Evolutionary conservation across 2,797 vertebrate genomes (phyloP).

Genomic region (Prunella strophiata): DNA sequence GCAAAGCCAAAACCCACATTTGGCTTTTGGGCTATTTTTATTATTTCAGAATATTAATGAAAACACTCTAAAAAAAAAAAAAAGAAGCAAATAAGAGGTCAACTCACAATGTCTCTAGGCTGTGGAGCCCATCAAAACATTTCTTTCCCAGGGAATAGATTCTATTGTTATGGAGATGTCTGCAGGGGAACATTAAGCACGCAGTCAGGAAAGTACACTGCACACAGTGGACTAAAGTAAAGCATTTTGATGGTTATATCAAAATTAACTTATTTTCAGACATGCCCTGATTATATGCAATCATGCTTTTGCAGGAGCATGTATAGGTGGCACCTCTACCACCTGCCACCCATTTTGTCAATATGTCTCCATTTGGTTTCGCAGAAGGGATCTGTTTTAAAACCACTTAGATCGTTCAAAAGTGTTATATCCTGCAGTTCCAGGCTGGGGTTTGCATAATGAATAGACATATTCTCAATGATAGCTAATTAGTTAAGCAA

Average conservation of each 20-base stretch:
- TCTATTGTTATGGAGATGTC: slow-evolving; percentile 98
- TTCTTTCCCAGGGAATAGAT: slow-evolving; percentile 94
- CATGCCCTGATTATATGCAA: slow-evolving; percentile 56
- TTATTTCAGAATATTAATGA: slow-evolving; percentile 80
- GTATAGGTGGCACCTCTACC: background rate
- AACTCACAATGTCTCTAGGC: slow-evolving; percentile 90
- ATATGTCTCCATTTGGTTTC: background rate
- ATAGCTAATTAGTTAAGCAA: background rate
- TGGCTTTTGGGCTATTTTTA: slow-evolving; percentile 76
- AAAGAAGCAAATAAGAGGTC: slow-evolving; percentile 80
- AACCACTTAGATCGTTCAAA: background rate
- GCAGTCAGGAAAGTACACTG: slow-evolving; percentile 68
- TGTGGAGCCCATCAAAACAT: slow-evolving; percentile 93
- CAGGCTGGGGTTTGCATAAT: background rate
- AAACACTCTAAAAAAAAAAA: slow-evolving; percentile 64
- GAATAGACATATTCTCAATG: background rate
- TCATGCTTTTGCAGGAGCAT: slow-evolving; percentile 48
- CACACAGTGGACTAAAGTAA: slow-evolving; percentile 45
- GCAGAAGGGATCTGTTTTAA: background rate
- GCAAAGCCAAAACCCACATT: slow-evolving; percentile 68
- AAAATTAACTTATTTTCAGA: slow-evolving; percentile 59
- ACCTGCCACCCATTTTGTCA: background rate
- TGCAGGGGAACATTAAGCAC: slow-evolving; percentile 78
- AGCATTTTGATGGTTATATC: slow-evolving; percentile 60
- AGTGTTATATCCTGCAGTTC: background rate